phyloP scores from a whole-genome alignment of 2,113 vertebrate genomes.

The Menura novaehollandiae region DNA sequence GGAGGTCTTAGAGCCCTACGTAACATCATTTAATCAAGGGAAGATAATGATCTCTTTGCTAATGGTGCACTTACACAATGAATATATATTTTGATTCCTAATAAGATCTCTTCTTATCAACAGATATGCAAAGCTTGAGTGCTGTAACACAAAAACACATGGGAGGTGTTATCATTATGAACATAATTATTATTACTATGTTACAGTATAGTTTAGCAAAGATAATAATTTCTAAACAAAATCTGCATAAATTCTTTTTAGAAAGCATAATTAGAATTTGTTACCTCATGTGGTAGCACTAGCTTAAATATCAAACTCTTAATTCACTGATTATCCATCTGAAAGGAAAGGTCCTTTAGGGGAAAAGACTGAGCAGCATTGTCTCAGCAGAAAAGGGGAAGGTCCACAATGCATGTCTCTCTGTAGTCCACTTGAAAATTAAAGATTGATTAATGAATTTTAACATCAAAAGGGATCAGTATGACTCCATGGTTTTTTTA shows the following conservation, averaged over 20 bases:
- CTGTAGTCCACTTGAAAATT: background rate
- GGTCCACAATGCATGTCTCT: background rate
- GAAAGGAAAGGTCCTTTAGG: background rate
- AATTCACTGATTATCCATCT: background rate
- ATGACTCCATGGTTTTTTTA: background rate
- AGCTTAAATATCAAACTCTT: background rate
- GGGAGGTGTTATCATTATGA: background rate
- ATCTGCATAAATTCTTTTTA: background rate
- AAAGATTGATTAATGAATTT: background rate
- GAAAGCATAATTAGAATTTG: background rate
- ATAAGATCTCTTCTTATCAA: background rate
- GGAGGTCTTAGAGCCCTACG: background rate
- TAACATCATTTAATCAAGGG: background rate
- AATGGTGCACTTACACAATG: background rate
- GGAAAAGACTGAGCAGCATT: background rate
- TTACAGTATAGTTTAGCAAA: background rate
- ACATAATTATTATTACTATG: background rate
- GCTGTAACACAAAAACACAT: background rate
- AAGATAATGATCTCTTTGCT: background rate
- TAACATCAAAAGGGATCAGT: background rate
- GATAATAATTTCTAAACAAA: background rate
- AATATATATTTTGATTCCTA: background rate
- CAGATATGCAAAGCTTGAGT: background rate
- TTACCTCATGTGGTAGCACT: background rate
- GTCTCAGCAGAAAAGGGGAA: background rate